Evolutionary conservation across 2,888 invertebrate species (phyloP), one percentile per base, ranked within the genome.

Genomic region (Polymixis lichenea): DNA sequence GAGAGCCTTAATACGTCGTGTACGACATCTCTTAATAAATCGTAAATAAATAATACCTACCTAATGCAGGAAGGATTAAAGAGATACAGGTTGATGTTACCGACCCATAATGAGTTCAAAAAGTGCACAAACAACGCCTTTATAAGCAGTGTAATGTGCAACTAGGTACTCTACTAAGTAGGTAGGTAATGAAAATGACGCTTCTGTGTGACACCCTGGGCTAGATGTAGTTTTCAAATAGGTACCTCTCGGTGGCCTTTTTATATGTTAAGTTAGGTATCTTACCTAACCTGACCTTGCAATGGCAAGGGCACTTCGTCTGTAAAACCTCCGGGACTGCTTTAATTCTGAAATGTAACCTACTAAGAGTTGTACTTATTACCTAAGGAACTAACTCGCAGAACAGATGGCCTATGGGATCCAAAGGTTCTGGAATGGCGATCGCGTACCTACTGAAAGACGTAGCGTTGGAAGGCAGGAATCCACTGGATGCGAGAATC

Each of bases 31-130:
- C 32, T 32, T n/a, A n/a, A n/a, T n/a, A n/a, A n/a, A n/a, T n/a
- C n/a, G n/a, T n/a, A n/a, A n/a, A n/a, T n/a, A n/a, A n/a, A n/a
- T n/a, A n/a, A n/a, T 51, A 46, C 2, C 43, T 11, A 46, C 43
- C 9, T 13, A 68, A 17, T 58, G 49, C 56, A 28, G 46, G 46
- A 55, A 74, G 25, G 15, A 62, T 75, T 46, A 75, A 2, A 17
- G 7, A 77, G 7, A 77, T 56, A 56, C 53, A 38, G 46, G 38
- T 66, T 67, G 28, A 51, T 75, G 51, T 11, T 43, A 43, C 17
- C 49, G 75, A 43, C 51, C 28, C n/a, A n/a, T 6, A 78, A 75
- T 32, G 46, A 75, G 76, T 46, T 62, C 46, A 61, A 11, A 28
- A n/a, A 15, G 17, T n/a, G 53, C 19, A 32, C 49, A 56, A 75